phyloP scores from a whole-genome alignment of 2,888 invertebrate species.

The Agonopterix subpropinquella region DNA sequence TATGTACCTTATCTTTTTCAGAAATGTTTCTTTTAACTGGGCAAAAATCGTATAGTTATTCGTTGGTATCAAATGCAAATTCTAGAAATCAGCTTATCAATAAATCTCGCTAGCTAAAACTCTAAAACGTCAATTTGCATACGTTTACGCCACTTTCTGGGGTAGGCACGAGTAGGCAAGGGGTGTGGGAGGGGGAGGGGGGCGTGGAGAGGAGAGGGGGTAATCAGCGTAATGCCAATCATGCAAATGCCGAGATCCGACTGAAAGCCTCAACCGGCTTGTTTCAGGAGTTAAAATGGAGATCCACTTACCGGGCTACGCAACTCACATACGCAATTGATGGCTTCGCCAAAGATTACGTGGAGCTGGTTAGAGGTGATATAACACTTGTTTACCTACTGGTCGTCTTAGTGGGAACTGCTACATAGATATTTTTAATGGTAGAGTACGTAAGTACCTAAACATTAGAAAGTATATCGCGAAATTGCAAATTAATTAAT shows the following conservation, averaged over 20 bases:
- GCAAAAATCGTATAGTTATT: too few relatives aligned
- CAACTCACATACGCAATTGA: constrained; percentile 72
- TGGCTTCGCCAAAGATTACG: constrained; percentile 40
- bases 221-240: constrained; percentile 75
- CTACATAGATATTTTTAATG: too few relatives aligned
- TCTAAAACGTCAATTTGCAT: constrained; percentile 63
- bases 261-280: constrained; percentile 74
- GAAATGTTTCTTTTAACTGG: too few relatives aligned
- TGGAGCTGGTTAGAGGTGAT: not conserved
- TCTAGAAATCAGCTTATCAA: not conserved
- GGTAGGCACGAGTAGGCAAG: constrained; percentile 27
- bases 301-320: constrained; percentile 73
- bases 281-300: constrained; percentile 76
- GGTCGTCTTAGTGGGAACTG: too few relatives aligned
- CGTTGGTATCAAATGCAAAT: not conserved
- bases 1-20: too few relatives aligned
- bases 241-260: constrained; percentile 74
- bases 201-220: constrained; percentile 23
- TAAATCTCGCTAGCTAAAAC: constrained; percentile 21
- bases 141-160: constrained; percentile 53
- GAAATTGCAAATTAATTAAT: too few relatives aligned
- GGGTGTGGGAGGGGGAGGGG: constrained; percentile 19
- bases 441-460: too few relatives aligned
- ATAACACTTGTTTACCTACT: too few relatives aligned
- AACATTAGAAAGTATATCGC: too few relatives aligned